Evolutionary conservation across 2,888 invertebrate genomes (phyloP).

Genomic region (Leucophenga montana): DNA sequence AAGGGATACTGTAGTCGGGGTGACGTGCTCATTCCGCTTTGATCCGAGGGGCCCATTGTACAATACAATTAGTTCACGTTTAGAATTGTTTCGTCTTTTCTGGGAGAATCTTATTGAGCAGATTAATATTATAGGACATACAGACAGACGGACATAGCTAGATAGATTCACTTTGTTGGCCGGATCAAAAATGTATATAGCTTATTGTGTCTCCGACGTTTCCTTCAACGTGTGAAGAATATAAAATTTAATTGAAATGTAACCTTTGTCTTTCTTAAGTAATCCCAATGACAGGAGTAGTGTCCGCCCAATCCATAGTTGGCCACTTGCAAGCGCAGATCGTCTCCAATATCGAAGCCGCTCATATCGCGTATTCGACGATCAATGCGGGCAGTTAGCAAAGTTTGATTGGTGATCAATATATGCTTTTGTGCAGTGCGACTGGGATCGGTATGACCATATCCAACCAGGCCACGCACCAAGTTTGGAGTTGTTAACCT

Average conservation of each 20-base stretch:
- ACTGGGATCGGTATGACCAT: background rate
- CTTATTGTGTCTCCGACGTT: too few relatives aligned
- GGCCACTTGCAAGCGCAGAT: background rate
- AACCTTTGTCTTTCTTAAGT: too few relatives aligned
- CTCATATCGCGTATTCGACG: conserved; percentile 12
- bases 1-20: too few relatives aligned
- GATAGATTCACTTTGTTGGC: too few relatives aligned
- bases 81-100: too few relatives aligned
- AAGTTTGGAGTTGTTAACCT: conserved; percentile 43
- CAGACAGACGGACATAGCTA: too few relatives aligned
- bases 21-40: too few relatives aligned
- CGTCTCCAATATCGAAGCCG: background rate
- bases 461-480: conserved; percentile 28
- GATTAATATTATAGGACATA: too few relatives aligned
- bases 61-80: too few relatives aligned
- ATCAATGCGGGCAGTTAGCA: background rate
- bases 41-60: too few relatives aligned
- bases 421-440: background rate
- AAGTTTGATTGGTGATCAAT: background rate
- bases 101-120: too few relatives aligned
- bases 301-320: conserved; percentile 20
- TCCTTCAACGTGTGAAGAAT: background rate
- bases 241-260: background rate
- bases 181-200: background rate
- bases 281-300: background rate